Conservation (phyloP, 2,797 vertebrate species). For the Craterocephalus amniculus region DNA sequence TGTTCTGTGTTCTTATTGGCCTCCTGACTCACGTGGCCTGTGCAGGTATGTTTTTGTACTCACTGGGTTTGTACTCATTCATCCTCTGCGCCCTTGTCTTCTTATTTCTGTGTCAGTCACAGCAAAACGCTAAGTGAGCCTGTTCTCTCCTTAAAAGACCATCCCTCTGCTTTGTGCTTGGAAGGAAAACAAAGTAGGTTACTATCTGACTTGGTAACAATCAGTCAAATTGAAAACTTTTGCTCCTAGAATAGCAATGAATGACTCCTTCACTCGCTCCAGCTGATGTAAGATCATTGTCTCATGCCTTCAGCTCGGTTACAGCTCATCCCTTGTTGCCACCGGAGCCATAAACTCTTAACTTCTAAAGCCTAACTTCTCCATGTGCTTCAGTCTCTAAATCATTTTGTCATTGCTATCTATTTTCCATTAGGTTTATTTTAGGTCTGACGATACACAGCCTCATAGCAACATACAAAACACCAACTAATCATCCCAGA, state of each 20-base stretch:
- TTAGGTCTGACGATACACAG: slow-evolving; percentile 26
- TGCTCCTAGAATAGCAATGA: background rate
- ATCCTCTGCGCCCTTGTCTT: background rate
- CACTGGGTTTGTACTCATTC: background rate
- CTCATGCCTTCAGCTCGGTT: slow-evolving; percentile 8
- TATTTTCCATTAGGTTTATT: slow-evolving; percentile 47
- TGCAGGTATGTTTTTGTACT: background rate
- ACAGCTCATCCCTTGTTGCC: slow-evolving; percentile 35
- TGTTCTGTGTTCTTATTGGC: too few species aligned
- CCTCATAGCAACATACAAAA: slow-evolving; percentile 41
- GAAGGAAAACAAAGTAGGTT: slow-evolving; percentile 4
- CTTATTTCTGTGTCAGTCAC: slow-evolving; percentile 21
- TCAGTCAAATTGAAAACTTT: background rate
- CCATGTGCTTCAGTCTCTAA: slow-evolving; percentile 4
- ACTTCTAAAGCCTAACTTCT: slow-evolving; percentile 15
- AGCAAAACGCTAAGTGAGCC: slow-evolving; percentile 46
- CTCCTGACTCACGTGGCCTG: background rate
- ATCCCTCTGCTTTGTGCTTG: slow-evolving; percentile 21
- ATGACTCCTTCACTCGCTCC: background rate
- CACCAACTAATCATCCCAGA: slow-evolving; percentile 12
- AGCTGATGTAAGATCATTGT: background rate
- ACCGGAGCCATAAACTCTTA: slow-evolving; percentile 4
- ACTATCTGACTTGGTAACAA: background rate
- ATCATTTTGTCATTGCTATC: slow-evolving; percentile 5
- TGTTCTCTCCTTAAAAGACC: slow-evolving; percentile 37